phyloP scores from a whole-genome alignment of 2,113 vertebrate species.

The Istiophorus platypterus region DNA sequence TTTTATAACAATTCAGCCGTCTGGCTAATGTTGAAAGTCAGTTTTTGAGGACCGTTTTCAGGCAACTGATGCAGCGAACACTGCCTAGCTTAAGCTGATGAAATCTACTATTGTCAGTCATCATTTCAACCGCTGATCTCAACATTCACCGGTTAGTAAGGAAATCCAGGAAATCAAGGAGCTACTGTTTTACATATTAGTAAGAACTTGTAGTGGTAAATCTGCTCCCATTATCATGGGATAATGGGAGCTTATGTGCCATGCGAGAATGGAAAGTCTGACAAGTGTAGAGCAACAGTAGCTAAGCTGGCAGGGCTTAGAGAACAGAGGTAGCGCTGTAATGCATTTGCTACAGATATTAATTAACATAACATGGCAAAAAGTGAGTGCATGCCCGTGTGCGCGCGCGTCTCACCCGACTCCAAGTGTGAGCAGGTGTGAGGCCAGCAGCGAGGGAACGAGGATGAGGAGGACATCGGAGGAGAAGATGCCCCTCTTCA shows the following conservation, averaged over 20 bases:
- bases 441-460: constrained; percentile 76
- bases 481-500: constrained; percentile 85
- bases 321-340: not conserved
- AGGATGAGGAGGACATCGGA: constrained; percentile 78
- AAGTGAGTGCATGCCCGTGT: not conserved
- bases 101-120: not conserved
- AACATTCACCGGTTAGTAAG: not conserved
- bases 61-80: no score
- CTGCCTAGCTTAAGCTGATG: not conserved
- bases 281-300: not conserved
- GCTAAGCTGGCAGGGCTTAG: not conserved
- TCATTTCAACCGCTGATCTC: not conserved
- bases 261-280: not conserved
- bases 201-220: not conserved
- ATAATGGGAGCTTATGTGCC: not conserved
- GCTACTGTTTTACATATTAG: not conserved
- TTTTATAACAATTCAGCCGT: no score
- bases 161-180: not conserved
- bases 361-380: not conserved
- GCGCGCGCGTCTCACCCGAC: constrained; percentile 67
- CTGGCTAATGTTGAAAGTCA: no score
- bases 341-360: not conserved
- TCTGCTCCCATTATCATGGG: not conserved
- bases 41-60: no score
- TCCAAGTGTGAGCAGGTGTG: constrained; percentile 79